Conservation (phyloP, 2,797 vertebrate genomes). For the Leuciscus waleckii region DNA sequence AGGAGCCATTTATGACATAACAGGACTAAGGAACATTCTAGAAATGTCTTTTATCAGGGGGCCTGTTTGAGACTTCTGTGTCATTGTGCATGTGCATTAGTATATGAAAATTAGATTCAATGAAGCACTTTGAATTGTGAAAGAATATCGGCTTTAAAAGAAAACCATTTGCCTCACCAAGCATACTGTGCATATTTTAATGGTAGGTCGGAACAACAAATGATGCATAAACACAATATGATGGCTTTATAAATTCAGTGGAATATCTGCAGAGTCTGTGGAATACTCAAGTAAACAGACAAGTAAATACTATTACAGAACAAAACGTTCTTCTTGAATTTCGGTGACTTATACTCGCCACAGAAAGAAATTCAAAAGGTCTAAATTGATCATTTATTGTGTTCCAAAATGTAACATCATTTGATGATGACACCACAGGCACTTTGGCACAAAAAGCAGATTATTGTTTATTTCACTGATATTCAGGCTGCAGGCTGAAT, state of each 20-base stretch:
- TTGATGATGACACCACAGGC: slow-evolving; percentile 36
- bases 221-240: slow-evolving; percentile 5
- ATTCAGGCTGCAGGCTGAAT: slow-evolving; percentile 7
- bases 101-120: slow-evolving; percentile 18
- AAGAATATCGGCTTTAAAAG: neutral
- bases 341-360: slow-evolving; percentile 21
- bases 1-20: slow-evolving; percentile 75
- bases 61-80: slow-evolving; percentile 13
- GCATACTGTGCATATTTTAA: neutral
- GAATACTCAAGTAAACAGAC: neutral
- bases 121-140: neutral
- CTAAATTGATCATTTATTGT: slow-evolving; percentile 55
- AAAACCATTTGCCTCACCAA: neutral
- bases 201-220: slow-evolving; percentile 16
- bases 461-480: slow-evolving; percentile 39
- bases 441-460: slow-evolving; percentile 24
- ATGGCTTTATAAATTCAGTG: slow-evolving; percentile 6
- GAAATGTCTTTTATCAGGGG: slow-evolving; percentile 52
- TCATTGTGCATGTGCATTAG: slow-evolving; percentile 26
- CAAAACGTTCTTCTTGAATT: slow-evolving; percentile 9
- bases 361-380: slow-evolving; percentile 24
- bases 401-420: slow-evolving; percentile 52
- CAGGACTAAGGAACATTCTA: slow-evolving; percentile 69
- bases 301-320: slow-evolving; percentile 3
- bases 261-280: slow-evolving; percentile 2